Percentiles rank a stretch among this genome's conserved stretches.
These are phyloP conservation scores for Echeneis naucrates DNA, from an alignment of 2,797 vertebrate genomes.

Conservation along the genomic window DNA sequence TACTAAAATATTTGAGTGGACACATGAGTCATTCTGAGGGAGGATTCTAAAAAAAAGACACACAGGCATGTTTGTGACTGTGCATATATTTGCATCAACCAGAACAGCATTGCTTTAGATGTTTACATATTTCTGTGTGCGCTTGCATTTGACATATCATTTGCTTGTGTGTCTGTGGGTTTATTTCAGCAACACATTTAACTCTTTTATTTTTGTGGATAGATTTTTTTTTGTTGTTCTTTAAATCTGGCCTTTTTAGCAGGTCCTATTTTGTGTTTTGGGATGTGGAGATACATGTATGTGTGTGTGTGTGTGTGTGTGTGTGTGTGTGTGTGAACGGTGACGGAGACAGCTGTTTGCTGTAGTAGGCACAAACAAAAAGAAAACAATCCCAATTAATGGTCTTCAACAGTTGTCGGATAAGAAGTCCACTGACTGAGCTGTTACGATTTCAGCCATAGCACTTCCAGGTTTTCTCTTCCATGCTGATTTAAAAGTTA, in stretches of 20 bases:
- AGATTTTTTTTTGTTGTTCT: neutral
- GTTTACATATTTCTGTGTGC: constrained; percentile 39
- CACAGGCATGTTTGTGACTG: constrained; percentile 59
- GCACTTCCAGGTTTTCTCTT: neutral
- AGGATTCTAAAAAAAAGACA: constrained; percentile 44
- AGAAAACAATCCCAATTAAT: too few relatives aligned
- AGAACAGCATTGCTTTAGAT: constrained; percentile 21
- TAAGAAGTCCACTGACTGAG: neutral
- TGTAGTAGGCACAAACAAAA: neutral
- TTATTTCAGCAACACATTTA: neutral
- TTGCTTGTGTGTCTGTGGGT: neutral
- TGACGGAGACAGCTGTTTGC: neutral
- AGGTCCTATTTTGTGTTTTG: neutral
- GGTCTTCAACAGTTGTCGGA: neutral
- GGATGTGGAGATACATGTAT: neutral
- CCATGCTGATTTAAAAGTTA: neutral
- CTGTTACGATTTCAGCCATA: neutral
- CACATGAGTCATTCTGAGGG: constrained; percentile 49
- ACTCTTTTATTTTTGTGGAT: constrained; percentile 1
- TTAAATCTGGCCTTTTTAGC: neutral
- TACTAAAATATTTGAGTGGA: constrained; percentile 50
- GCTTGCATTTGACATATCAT: constrained; percentile 10
- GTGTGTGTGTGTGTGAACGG: neutral
- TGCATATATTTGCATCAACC: constrained; percentile 66
- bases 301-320: too few relatives aligned